These are phyloP conservation scores for Sardina pilchardus DNA, from an alignment of 2,113 vertebrate species.

Conservation along the genomic window DNA sequence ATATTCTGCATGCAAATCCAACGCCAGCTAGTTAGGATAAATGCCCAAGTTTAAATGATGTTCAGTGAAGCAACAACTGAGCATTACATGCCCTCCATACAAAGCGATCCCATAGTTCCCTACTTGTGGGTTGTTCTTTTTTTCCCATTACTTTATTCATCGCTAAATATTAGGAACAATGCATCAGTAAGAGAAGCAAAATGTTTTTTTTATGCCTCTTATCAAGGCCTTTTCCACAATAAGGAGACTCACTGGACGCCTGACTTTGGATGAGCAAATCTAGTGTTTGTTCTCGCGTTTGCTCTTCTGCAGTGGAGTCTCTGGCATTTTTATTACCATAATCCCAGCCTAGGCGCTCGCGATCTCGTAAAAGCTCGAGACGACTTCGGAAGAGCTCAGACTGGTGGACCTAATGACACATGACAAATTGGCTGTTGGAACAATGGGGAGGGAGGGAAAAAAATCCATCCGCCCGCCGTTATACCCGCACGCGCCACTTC, in stretches of 20 bases:
- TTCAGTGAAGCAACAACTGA: not conserved
- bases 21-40: not conserved
- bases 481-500: slow-evolving; percentile 19
- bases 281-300: not conserved
- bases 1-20: not conserved
- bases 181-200: not conserved
- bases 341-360: slow-evolving; percentile 60
- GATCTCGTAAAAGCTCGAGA: slow-evolving; percentile 51
- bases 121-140: not conserved
- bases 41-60: slow-evolving; percentile 8
- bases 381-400: slow-evolving; percentile 40
- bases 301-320: not conserved
- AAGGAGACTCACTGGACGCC: not conserved
- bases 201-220: not conserved
- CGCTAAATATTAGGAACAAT: not conserved
- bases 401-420: slow-evolving; percentile 49
- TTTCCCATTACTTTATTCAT: no score
- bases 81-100: not conserved
- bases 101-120: not conserved
- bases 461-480: slow-evolving; percentile 41
- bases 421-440: slow-evolving; percentile 59
- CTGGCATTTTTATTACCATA: slow-evolving; percentile 48
- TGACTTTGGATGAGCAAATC: not conserved
- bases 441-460: slow-evolving; percentile 46
- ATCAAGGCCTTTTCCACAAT: not conserved